Base-by-base conservation (phyloP, 2,113 vertebrate species). In the Lutjanus erythropterus region DNA sequence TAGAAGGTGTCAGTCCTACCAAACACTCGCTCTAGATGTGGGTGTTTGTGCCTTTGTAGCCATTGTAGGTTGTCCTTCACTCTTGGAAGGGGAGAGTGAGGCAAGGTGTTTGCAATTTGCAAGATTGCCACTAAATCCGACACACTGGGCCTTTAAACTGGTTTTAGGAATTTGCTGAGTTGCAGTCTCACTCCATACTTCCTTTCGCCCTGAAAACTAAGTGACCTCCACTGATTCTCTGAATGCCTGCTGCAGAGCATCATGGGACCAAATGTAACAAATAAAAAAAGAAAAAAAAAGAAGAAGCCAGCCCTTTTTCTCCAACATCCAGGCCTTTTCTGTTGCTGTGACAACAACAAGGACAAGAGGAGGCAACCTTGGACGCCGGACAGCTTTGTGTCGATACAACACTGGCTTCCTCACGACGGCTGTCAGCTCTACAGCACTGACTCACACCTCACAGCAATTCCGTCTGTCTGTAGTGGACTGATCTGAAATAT, bases 291-390 rank as follows among this genome's bases (percentile, higher is more conserved):
- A 21, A 66, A 21, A 16, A 78, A 14, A 4, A 6, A 31, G 2
- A 58, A 31, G 11, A 73, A 68, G 1, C 23, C 2, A 21, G 39
- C 37, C 77, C 9, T 61, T 72, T n/a, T 66, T 64, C 64, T 78
- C 33, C 31, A 80, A 73, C 78, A 86, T 84, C 31, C 53, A 83
- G 70, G 49, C 49, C 55, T 89, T 88, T 89, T 86, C 81, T 84
- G 92, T 92, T 93, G 89, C 90, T 92, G 86, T 93, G 91, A 92
- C 93, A 94, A 90, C 88, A 82, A 80, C 86, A 86, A 84, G 78
- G 80, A 88, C 86, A 85, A 85, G 83, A 88, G 76, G 75, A 91
- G 78, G 75, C 84, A 92, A 87, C 92, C 92, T 91, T 91, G 88
- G 83, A 86, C 7, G 58, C 66, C 18, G 75, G 84, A 87, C 83